Conservation (phyloP, 2,113 vertebrate genomes). For the Scopus umbretta region DNA sequence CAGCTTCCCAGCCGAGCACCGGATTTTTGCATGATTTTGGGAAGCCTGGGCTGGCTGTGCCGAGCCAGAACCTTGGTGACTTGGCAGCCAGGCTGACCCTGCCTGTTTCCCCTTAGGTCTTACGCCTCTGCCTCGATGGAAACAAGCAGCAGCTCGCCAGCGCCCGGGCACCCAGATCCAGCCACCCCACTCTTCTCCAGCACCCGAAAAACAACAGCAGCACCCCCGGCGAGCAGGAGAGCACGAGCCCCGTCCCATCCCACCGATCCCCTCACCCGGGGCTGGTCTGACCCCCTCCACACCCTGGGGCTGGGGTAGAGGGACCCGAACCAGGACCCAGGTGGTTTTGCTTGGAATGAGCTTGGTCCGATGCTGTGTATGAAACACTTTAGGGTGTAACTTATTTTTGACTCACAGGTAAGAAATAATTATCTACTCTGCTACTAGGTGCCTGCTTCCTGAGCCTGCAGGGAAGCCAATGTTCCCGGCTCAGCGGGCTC, state of each 20-base stretch:
- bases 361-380: neutral
- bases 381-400: neutral
- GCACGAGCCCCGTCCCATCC: neutral
- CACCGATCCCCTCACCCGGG: accelerated
- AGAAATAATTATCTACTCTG: neutral
- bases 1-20: accelerated
- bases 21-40: neutral
- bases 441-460: neutral
- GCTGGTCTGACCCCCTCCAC: neutral
- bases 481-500: neutral
- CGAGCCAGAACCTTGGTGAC: neutral
- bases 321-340: neutral
- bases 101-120: neutral
- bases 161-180: neutral
- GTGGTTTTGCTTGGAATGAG: accelerated
- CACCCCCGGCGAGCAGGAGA: neutral
- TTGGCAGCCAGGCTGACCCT: neutral
- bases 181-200: neutral
- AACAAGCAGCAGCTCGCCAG: neutral
- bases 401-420: neutral
- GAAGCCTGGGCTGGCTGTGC: neutral
- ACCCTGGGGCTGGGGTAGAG: neutral
- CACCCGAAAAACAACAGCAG: neutral
- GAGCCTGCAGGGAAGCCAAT: neutral
- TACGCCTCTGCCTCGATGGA: neutral